These are phyloP conservation scores for Parauchenoglanis ngamensis DNA, from an alignment of 2,797 vertebrate genomes.

Conservation along the genomic window DNA sequence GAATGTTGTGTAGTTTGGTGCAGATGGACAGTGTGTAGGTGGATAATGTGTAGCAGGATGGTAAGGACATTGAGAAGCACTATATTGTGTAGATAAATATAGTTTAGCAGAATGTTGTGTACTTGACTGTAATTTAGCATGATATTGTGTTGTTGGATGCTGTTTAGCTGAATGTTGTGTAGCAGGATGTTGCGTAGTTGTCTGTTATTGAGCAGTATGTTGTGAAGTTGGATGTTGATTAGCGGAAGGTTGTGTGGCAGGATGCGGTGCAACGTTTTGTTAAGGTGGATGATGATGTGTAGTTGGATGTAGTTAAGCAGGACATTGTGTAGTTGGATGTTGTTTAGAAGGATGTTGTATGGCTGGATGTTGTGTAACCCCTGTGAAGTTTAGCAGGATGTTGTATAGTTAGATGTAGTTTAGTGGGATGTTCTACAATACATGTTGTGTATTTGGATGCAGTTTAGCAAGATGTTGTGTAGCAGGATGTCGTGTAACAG, in stretches of 20 bases:
- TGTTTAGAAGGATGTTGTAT: not conserved
- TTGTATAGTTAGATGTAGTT: not conserved
- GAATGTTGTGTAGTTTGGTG: not conserved
- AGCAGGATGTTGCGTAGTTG: no score
- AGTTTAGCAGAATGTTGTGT: not conserved
- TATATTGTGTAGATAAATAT: not conserved
- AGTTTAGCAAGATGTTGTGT: no score
- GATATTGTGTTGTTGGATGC: not conserved
- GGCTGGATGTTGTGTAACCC: not conserved
- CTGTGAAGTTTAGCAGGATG: not conserved
- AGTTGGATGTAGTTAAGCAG: not conserved
- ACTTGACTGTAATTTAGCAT: not conserved
- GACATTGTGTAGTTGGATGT: not conserved
- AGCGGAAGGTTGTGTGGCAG: no score
- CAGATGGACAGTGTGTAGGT: not conserved
- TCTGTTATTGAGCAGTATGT: not conserved
- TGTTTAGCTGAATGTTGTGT: not conserved
- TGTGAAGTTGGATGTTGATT: not conserved
- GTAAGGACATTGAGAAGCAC: no score
- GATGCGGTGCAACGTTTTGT: no score
- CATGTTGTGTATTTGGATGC: not conserved
- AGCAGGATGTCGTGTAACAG: not conserved
- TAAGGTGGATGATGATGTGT: not conserved
- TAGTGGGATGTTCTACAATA: not conserved
- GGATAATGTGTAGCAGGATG: not conserved